Evolutionary conservation across 2,113 vertebrate species (phyloP).

Genomic region (Arvicanthis niloticus): DNA sequence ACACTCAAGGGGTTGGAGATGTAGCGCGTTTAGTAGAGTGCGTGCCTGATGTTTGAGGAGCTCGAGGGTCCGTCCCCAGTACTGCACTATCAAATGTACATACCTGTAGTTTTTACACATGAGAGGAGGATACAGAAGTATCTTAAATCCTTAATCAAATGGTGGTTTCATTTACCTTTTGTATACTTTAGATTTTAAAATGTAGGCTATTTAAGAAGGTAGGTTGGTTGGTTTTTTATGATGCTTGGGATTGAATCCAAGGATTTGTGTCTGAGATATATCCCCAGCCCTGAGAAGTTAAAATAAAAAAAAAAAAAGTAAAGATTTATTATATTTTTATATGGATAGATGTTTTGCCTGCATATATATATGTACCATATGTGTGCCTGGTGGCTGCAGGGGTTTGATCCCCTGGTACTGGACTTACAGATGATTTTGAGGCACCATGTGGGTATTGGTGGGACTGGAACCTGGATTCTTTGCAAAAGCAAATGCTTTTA

Average conservation of each 20-base stretch:
- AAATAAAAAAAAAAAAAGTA: neutral
- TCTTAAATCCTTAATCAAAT: neutral
- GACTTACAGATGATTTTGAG: neutral
- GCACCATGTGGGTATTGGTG: neutral
- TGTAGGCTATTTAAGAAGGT: slow-evolving; percentile 21
- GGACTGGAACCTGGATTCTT: neutral
- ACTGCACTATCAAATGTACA: neutral
- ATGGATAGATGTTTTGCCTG: neutral
- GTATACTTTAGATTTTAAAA: slow-evolving; percentile 50
- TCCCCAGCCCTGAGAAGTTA: neutral
- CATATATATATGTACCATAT: neutral
- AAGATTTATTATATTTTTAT: neutral
- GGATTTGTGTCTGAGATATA: neutral
- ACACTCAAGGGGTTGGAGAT: neutral
- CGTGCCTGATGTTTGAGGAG: neutral
- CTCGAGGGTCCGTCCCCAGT: neutral
- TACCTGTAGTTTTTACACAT: neutral
- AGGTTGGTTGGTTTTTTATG: neutral
- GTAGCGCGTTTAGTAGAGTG: neutral
- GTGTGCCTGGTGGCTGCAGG: neutral
- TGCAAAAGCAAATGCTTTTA: neutral
- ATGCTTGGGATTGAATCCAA: neutral
- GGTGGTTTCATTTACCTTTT: slow-evolving; percentile 24
- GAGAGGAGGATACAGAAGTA: neutral
- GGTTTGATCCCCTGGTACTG: neutral